phyloP scores from a whole-genome alignment of 2,888 invertebrate genomes.

The Pristionchus mayeri region DNA sequence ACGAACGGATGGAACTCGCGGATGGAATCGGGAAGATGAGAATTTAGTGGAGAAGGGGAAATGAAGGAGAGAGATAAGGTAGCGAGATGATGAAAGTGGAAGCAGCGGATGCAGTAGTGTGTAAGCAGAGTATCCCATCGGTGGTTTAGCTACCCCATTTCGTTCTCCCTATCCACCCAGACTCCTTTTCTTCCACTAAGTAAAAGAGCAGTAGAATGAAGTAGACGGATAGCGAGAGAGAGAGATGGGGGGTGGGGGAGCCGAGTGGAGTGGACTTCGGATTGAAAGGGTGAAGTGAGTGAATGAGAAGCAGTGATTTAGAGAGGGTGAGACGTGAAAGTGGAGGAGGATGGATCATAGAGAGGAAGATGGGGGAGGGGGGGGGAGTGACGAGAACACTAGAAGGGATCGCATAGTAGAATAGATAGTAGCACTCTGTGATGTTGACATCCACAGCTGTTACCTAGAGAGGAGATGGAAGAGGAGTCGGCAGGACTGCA shows the following conservation, averaged over 20 bases:
- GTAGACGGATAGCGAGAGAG: conserved; percentile 25
- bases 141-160: conserved; percentile 41
- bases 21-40: neutral
- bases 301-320: conserved; percentile 43
- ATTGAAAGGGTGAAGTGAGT: conserved; percentile 35
- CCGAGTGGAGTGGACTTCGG: conserved; percentile 3
- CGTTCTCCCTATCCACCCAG: conserved; percentile 39
- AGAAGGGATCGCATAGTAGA: conserved; percentile 1
- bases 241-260: conserved; percentile 12
- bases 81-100: neutral
- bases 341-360: conserved; percentile 1
- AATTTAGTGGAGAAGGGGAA: neutral
- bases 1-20: conserved; percentile 39
- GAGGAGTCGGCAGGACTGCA: neutral
- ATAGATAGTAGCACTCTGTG: neutral
- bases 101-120: neutral
- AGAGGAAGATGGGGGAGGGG: too few relatives aligned
- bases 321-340: conserved; percentile 28
- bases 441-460: neutral
- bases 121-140: conserved; percentile 22
- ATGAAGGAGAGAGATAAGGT: neutral
- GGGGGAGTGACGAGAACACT: neutral
- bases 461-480: neutral
- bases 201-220: conserved; percentile 42
- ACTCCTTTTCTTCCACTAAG: conserved; percentile 40